Evolutionary conservation across 2,113 vertebrate species (phyloP).

Genomic region (Megaleporinus macrocephalus): DNA sequence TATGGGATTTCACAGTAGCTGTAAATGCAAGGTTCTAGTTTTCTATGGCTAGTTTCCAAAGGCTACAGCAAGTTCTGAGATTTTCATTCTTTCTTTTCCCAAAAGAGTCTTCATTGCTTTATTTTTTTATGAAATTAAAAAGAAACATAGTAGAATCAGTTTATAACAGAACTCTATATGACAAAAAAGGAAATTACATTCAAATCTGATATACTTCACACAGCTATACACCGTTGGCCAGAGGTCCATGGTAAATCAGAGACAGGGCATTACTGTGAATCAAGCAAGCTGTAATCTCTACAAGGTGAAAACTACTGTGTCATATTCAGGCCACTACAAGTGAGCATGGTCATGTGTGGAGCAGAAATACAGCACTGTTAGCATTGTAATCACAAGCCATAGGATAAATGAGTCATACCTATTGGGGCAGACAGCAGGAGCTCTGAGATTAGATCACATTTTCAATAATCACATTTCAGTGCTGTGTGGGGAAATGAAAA

Average conservation of each 20-base stretch:
- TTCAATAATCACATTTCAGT: conserved; percentile 3
- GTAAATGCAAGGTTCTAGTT: neutral
- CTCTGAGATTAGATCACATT: neutral
- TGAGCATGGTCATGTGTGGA: neutral
- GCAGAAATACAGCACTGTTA: neutral
- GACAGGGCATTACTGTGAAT: neutral
- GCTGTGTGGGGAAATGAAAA: neutral
- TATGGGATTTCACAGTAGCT: neutral
- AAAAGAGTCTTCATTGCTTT: neutral
- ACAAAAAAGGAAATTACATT: neutral
- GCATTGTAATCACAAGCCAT: neutral
- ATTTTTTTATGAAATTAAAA: no score
- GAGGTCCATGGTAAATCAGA: conserved; percentile 3
- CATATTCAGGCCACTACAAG: conserved; percentile 1
- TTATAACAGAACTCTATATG: no score
- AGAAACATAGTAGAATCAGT: neutral
- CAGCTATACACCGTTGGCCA: neutral
- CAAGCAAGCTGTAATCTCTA: neutral
- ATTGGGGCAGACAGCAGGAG: neutral
- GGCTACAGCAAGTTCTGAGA: neutral
- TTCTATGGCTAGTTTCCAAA: neutral
- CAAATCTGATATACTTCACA: conserved; percentile 4
- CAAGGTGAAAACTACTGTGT: neutral
- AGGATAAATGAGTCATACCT: neutral
- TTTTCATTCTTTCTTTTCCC: no score